phyloP scores from a whole-genome alignment of 53 echinoderm and acorn worm species.

The Paracentrotus lividus region DNA sequence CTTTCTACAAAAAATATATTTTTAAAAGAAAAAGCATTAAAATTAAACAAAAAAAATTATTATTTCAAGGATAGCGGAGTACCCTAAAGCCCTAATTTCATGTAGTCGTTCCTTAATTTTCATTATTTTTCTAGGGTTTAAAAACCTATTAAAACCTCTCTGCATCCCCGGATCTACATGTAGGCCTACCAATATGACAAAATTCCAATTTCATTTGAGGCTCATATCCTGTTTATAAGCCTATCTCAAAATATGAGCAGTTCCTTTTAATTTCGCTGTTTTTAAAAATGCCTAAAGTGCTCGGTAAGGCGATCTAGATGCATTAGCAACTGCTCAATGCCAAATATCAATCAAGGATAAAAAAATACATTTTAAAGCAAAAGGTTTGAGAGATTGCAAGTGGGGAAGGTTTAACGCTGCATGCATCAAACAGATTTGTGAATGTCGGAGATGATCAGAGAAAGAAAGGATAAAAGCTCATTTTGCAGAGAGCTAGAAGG shows the following conservation, averaged over 20 bases:
- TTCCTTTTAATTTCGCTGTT: background rate
- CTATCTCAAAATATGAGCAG: background rate
- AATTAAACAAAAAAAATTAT: background rate
- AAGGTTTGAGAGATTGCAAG: background rate
- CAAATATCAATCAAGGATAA: background rate
- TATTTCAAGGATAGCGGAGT: too few relatives aligned
- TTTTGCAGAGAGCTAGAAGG: too few relatives aligned
- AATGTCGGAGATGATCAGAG: background rate
- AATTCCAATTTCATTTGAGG: background rate
- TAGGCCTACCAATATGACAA: background rate
- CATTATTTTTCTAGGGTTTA: too few relatives aligned
- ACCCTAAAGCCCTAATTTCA: too few relatives aligned
- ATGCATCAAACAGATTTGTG: background rate
- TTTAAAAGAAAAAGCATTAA: background rate
- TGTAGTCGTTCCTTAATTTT: too few relatives aligned
- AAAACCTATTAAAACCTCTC: too few relatives aligned
- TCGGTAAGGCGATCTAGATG: conserved; percentile 1
- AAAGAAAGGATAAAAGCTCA: background rate
- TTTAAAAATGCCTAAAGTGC: background rate
- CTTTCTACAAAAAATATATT: background rate
- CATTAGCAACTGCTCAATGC: background rate
- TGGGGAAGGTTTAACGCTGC: background rate
- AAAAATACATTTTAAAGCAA: background rate
- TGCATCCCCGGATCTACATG: too few relatives aligned
- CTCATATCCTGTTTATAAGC: conserved; percentile 37